Conservation (phyloP, 2,797 vertebrate species). For the Sus cebifrons region DNA sequence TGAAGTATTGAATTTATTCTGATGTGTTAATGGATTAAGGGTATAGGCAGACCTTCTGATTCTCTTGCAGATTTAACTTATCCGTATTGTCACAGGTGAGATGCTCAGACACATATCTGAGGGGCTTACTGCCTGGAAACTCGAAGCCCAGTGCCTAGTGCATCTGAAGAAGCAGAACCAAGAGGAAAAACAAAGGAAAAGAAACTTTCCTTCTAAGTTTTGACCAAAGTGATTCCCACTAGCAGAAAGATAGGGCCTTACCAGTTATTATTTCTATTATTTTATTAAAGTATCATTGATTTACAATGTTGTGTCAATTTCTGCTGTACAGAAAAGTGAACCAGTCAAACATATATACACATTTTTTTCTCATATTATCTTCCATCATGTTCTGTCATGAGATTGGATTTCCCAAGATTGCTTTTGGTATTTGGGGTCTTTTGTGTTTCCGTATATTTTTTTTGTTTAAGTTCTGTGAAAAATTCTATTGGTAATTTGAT, state of each 20-base stretch:
- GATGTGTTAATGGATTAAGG: neutral
- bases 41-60: neutral
- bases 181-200: neutral
- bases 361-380: too few relatives aligned
- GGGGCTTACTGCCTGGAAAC: neutral
- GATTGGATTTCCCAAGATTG: too few relatives aligned
- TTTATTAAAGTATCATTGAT: too few relatives aligned
- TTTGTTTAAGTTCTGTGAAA: too few relatives aligned
- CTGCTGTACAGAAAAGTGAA: too few relatives aligned
- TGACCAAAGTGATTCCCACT: neutral
- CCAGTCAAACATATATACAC: too few relatives aligned
- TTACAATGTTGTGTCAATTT: too few relatives aligned
- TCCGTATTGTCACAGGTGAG: neutral
- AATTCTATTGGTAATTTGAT: too few relatives aligned
- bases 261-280: neutral
- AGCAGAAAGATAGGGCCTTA: neutral
- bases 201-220: neutral
- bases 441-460: too few relatives aligned
- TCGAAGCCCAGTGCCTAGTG: neutral
- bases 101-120: neutral
- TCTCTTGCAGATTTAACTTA: neutral
- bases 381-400: too few relatives aligned
- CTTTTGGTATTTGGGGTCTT: too few relatives aligned
- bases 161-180: neutral
- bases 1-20: neutral